Conservation (phyloP, 35 echinoderm and acorn worm genomes). For the Apostichopus japonicus region DNA sequence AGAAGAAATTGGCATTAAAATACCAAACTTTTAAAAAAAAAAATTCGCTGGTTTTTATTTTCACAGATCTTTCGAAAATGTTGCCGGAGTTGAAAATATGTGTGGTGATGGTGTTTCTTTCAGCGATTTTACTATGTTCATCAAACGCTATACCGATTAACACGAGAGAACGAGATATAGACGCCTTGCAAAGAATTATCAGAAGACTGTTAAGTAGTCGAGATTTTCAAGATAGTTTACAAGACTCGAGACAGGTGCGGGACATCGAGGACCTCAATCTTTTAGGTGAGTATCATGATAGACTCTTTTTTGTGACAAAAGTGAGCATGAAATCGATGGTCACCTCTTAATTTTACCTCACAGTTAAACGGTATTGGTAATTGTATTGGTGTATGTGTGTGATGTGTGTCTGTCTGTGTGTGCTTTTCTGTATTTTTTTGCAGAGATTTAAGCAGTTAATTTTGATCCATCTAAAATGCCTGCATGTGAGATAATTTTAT, state of each 20-base stretch:
- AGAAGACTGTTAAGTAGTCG: background rate
- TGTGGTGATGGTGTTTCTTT: background rate
- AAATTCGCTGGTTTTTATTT: background rate
- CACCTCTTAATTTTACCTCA: too few species aligned
- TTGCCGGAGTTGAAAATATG: conserved; percentile 7
- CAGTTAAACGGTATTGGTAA: too few species aligned
- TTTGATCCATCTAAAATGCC: too few species aligned
- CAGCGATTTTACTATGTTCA: conserved; percentile 13
- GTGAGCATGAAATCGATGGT: too few species aligned
- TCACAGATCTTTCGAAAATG: conserved; percentile 49
- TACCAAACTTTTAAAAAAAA: too few species aligned
- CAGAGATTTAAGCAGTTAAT: too few species aligned
- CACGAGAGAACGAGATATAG: background rate
- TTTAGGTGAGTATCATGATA: conserved; percentile 4
- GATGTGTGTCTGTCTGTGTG: too few species aligned
- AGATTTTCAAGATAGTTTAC: background rate
- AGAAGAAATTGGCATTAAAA: too few species aligned
- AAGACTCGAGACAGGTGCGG: background rate
- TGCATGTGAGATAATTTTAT: too few species aligned
- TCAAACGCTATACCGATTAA: background rate
- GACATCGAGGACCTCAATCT: background rate
- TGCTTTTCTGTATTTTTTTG: too few species aligned
- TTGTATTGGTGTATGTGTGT: too few species aligned
- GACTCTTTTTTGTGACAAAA: too few species aligned
- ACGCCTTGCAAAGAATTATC: conserved; percentile 30